Conservation (phyloP, 2,888 invertebrate genomes). For the Metopia argyrocephala region DNA sequence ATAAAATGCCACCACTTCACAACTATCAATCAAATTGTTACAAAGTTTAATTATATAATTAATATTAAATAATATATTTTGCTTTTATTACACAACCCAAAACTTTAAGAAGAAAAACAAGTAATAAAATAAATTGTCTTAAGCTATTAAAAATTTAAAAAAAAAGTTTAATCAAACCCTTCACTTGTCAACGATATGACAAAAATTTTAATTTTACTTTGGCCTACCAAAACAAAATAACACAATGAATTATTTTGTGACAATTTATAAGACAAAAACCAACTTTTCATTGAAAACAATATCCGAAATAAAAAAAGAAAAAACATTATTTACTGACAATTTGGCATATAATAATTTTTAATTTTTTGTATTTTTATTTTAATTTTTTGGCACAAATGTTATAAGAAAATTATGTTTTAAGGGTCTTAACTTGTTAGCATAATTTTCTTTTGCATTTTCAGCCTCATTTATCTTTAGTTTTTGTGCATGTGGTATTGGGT, state of each 20-base stretch:
- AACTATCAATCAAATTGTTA: too few species aligned
- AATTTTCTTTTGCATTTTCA: conserved; percentile 24
- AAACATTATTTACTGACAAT: conserved; percentile 50
- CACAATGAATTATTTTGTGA: conserved; percentile 25
- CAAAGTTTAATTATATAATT: too few species aligned
- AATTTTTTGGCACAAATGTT: too few species aligned
- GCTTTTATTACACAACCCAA: too few species aligned
- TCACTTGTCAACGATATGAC: conserved; percentile 30
- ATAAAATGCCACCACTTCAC: too few species aligned
- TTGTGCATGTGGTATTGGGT: not conserved
- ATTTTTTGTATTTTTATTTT: too few species aligned
- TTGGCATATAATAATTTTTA: conserved; percentile 56
- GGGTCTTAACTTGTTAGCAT: conserved; percentile 58
- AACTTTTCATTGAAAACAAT: conserved; percentile 7
- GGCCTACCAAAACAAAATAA: not conserved
- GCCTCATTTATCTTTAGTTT: not conserved
- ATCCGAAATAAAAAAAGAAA: not conserved
- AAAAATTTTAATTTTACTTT: not conserved
- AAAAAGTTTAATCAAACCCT: conserved; percentile 6
- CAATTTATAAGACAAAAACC: conserved; percentile 32
- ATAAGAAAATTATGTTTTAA: conserved; percentile 60
- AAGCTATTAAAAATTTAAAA: not conserved
- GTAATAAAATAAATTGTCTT: not conserved
- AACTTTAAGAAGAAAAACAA: not conserved
- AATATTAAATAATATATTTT: too few species aligned